These are phyloP conservation scores for Camponotus fellah DNA, from an alignment of 2,888 invertebrate genomes.

Conservation along the genomic window DNA sequence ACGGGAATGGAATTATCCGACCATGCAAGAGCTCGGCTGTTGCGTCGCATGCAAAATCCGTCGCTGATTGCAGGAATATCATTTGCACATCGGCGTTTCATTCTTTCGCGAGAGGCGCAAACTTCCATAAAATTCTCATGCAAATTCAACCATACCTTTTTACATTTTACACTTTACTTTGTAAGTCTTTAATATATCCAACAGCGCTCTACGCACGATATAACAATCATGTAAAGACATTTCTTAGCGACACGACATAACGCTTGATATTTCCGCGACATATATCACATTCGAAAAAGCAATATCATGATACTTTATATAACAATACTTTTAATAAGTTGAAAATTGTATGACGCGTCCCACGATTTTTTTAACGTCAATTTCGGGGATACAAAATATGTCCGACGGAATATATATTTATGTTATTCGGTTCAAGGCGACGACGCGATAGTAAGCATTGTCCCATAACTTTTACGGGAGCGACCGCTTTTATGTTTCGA, in stretches of 20 bases:
- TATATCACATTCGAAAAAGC: background rate
- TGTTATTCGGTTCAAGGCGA: constrained; percentile 27
- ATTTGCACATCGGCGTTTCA: constrained; percentile 36
- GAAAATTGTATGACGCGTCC: background rate
- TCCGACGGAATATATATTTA: background rate
- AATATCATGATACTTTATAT: background rate
- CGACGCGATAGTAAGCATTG: constrained; percentile 57
- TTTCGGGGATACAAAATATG: background rate
- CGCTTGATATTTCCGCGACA: background rate
- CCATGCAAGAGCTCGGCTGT: constrained; percentile 39
- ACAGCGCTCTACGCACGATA: background rate
- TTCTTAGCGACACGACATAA: background rate
- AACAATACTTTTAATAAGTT: background rate
- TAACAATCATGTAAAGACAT: background rate
- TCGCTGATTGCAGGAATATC: constrained; percentile 29
- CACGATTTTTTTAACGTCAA: background rate
- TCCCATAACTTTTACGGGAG: constrained; percentile 71
- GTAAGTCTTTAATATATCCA: background rate
- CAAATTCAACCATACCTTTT: background rate
- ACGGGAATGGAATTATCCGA: constrained; percentile 59
- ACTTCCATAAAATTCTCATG: constrained; percentile 15
- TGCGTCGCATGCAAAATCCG: constrained; percentile 44
- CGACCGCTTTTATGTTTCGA: constrained; percentile 69
- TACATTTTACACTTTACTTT: background rate
- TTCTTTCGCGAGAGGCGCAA: background rate